Base-by-base conservation (phyloP, 1,140 invertebrate species). In the Aphis craccivora region DNA sequence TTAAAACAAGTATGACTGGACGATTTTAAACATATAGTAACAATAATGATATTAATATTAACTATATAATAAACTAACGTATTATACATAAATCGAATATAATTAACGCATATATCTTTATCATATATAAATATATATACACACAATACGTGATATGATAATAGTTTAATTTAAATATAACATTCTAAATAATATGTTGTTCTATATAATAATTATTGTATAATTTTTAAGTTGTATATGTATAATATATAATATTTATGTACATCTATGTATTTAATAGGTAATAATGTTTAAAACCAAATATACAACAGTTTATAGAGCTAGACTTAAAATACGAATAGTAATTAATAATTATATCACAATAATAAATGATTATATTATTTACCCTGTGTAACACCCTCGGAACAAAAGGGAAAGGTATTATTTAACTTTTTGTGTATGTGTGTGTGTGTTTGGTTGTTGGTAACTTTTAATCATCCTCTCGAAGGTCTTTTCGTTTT, bases 321-420 rank as follows among this genome's bases (percentile, higher is more conserved):
- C 53, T 89, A 53, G 35, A 53, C 48, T 53, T 89, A 89, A 89
- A 89, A 55, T 89, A 89, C 48, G 18, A 76, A 40, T 22, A 91
- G 48, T n/a, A 67, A 60, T n/a, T 22, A 91, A 35, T n/a, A 67
- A 60, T n/a, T 83, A 84, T 92, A 92, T 92, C 91, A 92, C 91
- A 92, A 67, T 67, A 92, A 84, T 83, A 76, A 92, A 92, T 84
- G 81, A 84, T 91, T 81, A 84, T 51, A 83, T 67, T 67, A 67
- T 93, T 53, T 84, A 84, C 91, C 81, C 76, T 93, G 91, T 93
- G 48, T 51, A 84, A 93, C 91, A 93, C 81, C 81, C 81, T 93
- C 22, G 91, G 35, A 51, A 92, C 20, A 23, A 53, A n/a, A 23
- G n/a, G 90, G 0, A 45, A 91, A 91, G 30, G 60, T 89, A 91